Evolutionary conservation across 2,888 invertebrate genomes (phyloP), one percentile per base, ranked within the genome.

Genomic region (Caenorhabditis wallacei): DNA sequence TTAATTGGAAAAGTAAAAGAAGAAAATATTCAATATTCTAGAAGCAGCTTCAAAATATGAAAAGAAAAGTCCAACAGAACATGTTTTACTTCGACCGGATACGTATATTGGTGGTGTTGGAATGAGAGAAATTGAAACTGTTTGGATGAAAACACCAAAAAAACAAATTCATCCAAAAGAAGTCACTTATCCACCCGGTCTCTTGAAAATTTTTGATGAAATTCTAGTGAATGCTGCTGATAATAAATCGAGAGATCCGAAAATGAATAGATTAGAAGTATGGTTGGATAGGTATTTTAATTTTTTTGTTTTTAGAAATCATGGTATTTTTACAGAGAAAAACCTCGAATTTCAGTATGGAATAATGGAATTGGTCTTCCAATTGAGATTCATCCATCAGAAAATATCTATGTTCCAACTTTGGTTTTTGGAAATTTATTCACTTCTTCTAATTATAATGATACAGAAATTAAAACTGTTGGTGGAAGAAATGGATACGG

Each of bases 401-500:
- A 85, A 64, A 46, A 98, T 88, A 97, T 99, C 96, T 98, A 94
- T 93, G 97, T 99, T 3, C 98, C 99, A 0, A 96, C 98, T 0
- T 95, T 99, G 96, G 98, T 99, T 89, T 99, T 99, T 92, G 99
- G 99, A 8, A 97, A 98, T 93, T 93, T 99, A 26, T 93, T 98
- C 88, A 99, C 98, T 13, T 98, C 98, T 0, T 98, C 97, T 7
- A 99, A 99, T 93, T 99, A 97, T 92, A 96, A 99, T 92, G 99
- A 99, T 88, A 95, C 95, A 87, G 96, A 98, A 92, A 96, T 96
- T 92, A 98, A 98, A 94, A 97, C 56, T n/a, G 86, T 86, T 24
- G 85, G 94, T 90, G 98, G 99, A 81, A 94, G 98, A 89, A 99
- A 99, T 92, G 99, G 99, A 66, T 99, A 96, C 92, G 99, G 99